Evolutionary conservation across 2,113 vertebrate species (phyloP).

Genomic region (Collichthys lucidus): DNA sequence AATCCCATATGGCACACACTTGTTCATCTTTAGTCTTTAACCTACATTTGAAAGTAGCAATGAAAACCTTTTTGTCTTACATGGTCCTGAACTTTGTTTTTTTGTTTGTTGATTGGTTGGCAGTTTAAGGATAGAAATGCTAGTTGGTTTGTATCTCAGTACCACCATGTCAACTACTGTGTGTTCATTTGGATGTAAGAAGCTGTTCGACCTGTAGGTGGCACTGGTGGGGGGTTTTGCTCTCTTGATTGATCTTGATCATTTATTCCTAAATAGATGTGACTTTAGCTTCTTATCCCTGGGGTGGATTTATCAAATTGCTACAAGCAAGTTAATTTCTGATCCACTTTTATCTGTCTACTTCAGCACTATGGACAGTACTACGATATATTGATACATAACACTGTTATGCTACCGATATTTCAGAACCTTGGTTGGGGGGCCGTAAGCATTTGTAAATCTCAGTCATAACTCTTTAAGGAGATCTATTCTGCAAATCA

Average conservation of each 20-base stretch:
- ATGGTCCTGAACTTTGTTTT: background rate
- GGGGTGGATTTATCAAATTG: too few species aligned
- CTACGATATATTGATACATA: too few species aligned
- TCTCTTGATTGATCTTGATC: background rate
- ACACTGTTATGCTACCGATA: too few species aligned
- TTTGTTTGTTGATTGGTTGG: background rate
- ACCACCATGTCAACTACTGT: background rate
- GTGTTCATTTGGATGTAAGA: background rate
- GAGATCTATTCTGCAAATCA: background rate
- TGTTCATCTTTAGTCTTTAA: slow-evolving; percentile 35
- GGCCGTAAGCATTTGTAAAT: too few species aligned
- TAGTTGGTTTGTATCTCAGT: background rate
- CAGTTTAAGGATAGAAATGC: background rate
- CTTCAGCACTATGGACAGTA: too few species aligned
- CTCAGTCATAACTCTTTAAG: background rate
- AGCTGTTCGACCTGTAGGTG: slow-evolving; percentile 11
- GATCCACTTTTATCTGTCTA: too few species aligned
- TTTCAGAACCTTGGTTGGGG: too few species aligned
- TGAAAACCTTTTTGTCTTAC: slow-evolving; percentile 15
- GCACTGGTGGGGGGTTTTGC: background rate
- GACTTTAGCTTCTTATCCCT: background rate
- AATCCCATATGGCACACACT: slow-evolving; percentile 64
- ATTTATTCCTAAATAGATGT: background rate
- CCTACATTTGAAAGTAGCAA: slow-evolving; percentile 26
- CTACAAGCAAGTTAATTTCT: too few species aligned